phyloP scores from a whole-genome alignment of 2,797 vertebrate species.

The Crenichthys baileyi region DNA sequence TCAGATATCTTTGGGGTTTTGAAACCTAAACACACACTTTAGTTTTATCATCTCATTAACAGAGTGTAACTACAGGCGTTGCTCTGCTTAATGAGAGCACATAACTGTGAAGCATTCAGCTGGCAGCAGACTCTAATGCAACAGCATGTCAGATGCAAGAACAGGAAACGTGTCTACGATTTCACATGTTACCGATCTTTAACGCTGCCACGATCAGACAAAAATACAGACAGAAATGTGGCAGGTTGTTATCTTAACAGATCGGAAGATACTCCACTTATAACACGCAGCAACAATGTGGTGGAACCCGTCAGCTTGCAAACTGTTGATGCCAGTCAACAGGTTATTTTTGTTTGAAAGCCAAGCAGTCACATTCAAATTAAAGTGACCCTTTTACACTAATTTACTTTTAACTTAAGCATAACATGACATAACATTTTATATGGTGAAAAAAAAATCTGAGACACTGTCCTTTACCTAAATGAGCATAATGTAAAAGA shows the following conservation, averaged over 20 bases:
- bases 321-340: neutral
- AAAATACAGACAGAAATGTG: conserved; percentile 17
- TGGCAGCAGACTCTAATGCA: conserved; percentile 38
- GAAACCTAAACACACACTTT: conserved; percentile 9
- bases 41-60: conserved; percentile 9
- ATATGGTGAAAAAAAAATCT: conserved; percentile 37
- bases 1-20: conserved; percentile 8
- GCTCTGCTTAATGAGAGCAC: conserved; percentile 28
- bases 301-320: conserved; percentile 1
- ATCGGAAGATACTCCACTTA: conserved; percentile 58
- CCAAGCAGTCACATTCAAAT: neutral
- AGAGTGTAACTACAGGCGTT: conserved; percentile 26
- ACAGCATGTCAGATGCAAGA: conserved; percentile 40
- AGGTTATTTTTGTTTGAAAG: neutral
- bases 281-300: conserved; percentile 22
- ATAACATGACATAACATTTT: conserved; percentile 29
- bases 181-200: conserved; percentile 46
- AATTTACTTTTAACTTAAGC: conserved; percentile 13
- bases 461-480: conserved; percentile 22
- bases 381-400: conserved; percentile 21
- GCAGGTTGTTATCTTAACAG: conserved; percentile 18
- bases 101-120: conserved; percentile 49
- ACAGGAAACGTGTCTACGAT: conserved; percentile 26
- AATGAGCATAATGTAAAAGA: conserved; percentile 31
- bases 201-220: neutral